Evolutionary conservation across 2,888 invertebrate genomes (phyloP), one percentile per base, ranked within the genome.

Genomic region (Andrena chrysosceles): DNA sequence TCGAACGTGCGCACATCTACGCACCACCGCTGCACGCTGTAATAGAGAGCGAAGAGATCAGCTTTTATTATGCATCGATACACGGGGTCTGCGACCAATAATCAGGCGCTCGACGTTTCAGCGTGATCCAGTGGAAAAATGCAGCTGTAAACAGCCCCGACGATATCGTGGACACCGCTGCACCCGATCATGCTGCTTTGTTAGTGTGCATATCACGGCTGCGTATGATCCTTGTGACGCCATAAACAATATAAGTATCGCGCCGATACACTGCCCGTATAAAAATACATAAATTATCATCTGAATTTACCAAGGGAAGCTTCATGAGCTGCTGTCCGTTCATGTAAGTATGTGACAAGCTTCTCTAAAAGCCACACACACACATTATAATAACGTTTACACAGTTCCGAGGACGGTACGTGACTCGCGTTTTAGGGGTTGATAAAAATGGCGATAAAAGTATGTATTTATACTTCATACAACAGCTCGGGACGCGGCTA

Each of bases 291-390:
- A 86, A 87, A 60, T 59, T 56, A 71, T 64, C 76, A 62, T 74
- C 81, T 75, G 81, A 70, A 66, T 68, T 76, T 87, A 86, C 83
- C 80, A 86, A 86, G 86, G 86, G 85, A 87, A 87, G 85, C 91
- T 91, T 89, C 90, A 93, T 93, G 93, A 93, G 87, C 89, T 92
- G 93, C 92, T 93, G 93, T 86, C 92, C 92, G 81, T 93, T 92
- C 85, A 91, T 93, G 93, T 93, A 78, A 93, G 93, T 93, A 88
- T 67, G 54, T 13, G 63, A 82, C 71, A 48, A 73, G 62, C 71
- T 72, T 78, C 69, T 59, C 49, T 56, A 48, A 59, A 8, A 54
- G 10, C 62, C 7, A 29, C 29, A 20, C 35, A 23, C n/a, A n/a
- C 20, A 29, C 29, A n/a, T 20, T 33, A 31, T 16, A 59, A 35